A percentile compares a stretch with the other conserved stretches of the same genome.
These are phyloP conservation scores for Radopholus similis DNA, from an alignment of 1,140 invertebrate species.

Conservation along the genomic window DNA sequence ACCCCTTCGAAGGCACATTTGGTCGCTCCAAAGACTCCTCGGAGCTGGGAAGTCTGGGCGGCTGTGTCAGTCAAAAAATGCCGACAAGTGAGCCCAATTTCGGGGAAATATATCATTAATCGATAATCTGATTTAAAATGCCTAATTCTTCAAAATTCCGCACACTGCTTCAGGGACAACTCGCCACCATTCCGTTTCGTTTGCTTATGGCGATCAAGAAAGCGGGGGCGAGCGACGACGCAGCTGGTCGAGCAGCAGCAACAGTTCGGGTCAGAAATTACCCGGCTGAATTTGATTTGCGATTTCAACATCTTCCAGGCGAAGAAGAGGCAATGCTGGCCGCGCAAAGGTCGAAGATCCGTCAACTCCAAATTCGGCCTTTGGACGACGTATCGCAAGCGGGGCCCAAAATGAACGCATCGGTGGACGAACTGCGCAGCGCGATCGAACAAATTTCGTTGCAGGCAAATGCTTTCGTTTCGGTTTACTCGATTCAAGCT, in stretches of 20 bases:
- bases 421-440: constrained; percentile 53
- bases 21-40: not conserved
- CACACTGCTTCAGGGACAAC: too few relatives aligned
- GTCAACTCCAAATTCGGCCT: constrained; percentile 52
- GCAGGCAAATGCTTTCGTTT: constrained; percentile 41
- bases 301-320: constrained; percentile 19
- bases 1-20: not conserved
- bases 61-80: not conserved
- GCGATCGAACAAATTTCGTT: constrained; percentile 53
- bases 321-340: constrained; percentile 38
- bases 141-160: too few relatives aligned
- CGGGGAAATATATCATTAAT: too few relatives aligned
- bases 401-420: constrained; percentile 45
- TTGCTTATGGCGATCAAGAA: not conserved
- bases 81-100: not conserved
- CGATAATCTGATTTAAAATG: too few relatives aligned
- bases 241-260: constrained; percentile 25
- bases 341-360: constrained; percentile 51
- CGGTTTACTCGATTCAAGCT: not conserved
- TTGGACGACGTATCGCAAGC: constrained; percentile 37
- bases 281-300: not conserved
- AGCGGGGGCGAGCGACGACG: not conserved
- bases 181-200: constrained; percentile 14
- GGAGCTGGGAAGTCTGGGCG: not conserved
- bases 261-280: constrained; percentile 16